Base-by-base conservation (phyloP, 2,113 vertebrate genomes). In the Oxygymnocypris stewartii region DNA sequence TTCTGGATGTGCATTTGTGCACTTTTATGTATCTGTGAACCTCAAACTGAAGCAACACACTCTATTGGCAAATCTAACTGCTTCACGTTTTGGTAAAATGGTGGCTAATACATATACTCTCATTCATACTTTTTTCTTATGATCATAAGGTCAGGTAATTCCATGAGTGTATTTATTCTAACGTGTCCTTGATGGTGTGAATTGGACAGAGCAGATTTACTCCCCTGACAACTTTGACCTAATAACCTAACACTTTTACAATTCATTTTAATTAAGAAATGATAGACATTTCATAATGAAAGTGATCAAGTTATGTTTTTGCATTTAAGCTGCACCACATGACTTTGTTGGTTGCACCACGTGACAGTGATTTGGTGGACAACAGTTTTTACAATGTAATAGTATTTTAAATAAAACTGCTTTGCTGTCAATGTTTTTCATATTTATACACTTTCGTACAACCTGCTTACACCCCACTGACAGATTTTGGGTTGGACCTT, bases 21-120 rank as follows among this genome's bases (percentile, higher is more conserved):
- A 9, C 54, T 71, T 83, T 54, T 83, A 69, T 49, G 80, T 47
- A 51, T 80, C 78, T 61, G 63, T 47, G 42, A 84, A 73, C n/a
- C 44, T 49, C 42, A 49, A 28, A 71, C 28, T 9, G 65, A 25
- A 73, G 10, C 47, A 78, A 31, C 47, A 18, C 44, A 54, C 4
- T 54, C 14, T 11, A 28, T 51, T 18, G 44, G 40, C 20, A 74
- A 44, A 12, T 74, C 6, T 44, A 59, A 59, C 57, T 23, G 20
- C 20, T 75, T 25, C 25, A 47, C 3, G 12, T 47, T 75, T 75
- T 47, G 73, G 69, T 16, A 75, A 25, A 44, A 25, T 25, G 11
- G 23, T 42, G 12, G 23, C 12, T 25, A 14, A 75, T 44, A 13
- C 2, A 4, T 44, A 44, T 75, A 5, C 18, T 74, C 37, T 74